Conservation (phyloP, 2,797 vertebrate species). For the Acridotheres tristis region DNA sequence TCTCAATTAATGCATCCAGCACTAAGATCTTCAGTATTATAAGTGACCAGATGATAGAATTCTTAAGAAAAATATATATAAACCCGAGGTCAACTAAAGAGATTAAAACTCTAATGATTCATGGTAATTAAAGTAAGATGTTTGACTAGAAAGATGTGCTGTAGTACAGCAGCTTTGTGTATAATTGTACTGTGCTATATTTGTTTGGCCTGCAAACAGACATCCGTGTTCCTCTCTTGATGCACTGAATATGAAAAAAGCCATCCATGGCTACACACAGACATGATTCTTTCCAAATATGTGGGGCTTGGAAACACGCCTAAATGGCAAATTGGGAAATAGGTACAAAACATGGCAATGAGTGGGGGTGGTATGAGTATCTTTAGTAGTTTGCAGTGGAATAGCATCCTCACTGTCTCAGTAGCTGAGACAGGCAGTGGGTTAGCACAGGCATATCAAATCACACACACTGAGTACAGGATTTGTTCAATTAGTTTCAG, state of each 20-base stretch:
- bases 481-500: conserved; percentile 4
- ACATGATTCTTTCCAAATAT: not conserved
- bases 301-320: not conserved
- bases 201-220: not conserved
- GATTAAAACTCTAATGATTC: not conserved
- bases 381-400: not conserved
- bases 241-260: not conserved
- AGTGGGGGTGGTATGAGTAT: not conserved
- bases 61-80: not conserved
- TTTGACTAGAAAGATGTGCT: not conserved
- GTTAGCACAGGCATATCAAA: not conserved
- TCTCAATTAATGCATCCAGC: not conserved
- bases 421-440: not conserved
- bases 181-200: not conserved
- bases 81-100: not conserved
- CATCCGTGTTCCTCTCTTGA: not conserved
- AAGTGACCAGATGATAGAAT: not conserved
- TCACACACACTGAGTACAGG: not conserved
- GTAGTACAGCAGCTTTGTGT: not conserved
- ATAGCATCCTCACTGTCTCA: not conserved
- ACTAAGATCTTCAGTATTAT: not conserved
- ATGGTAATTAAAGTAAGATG: not conserved
- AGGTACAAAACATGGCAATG: not conserved
- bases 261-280: not conserved
- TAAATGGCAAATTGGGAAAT: not conserved